Evolutionary conservation across 2,888 invertebrate genomes (phyloP), one percentile per base, ranked within the genome.

Genomic region (Lasiommata megera): DNA sequence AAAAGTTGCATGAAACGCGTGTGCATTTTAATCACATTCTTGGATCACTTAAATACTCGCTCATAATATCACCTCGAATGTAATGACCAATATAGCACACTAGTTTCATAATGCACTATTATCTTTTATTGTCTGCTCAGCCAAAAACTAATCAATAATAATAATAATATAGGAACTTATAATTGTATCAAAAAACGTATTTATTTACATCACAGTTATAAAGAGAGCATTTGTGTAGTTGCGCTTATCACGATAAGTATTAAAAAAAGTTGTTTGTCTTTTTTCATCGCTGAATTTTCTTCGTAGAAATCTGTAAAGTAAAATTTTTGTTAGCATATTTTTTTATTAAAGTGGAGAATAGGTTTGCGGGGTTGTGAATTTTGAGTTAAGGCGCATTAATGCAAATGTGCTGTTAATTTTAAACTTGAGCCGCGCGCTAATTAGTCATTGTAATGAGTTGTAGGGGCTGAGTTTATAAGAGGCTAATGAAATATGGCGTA

Each of bases 101-200:
- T n/a, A n/a, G n/a, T n/a, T n/a, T n/a, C n/a, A n/a, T n/a, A n/a
- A n/a, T n/a, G n/a, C n/a, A n/a, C n/a, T n/a, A n/a, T 43, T 43
- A 46, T 23, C 17, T 28, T 38, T 84, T 84, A 84, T 84, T 84
- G 84, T 85, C 84, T 78, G 70, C 73, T 76, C 77, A 80, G 78
- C 77, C 68, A 72, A 70, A 69, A 58, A 58, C 61, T 69, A 62
- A 59, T 65, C 64, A 36, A 58, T 55, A n/a, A n/a, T n/a, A n/a
- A n/a, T n/a, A n/a, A n/a, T 53, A 57, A 58, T 46, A 51, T 60
- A 64, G 61, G 58, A 68, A 67, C 55, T 41, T 47, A 62, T 52
- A 64, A 50, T 44, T 43, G 48, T 58, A 54, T 54, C 43, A 29
- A 36, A 61, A 61, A 55, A 58, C 40, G 34, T 48, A 52, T 43